Conservation (phyloP, 2,888 invertebrate genomes). For the Ametastegia equiseti region DNA sequence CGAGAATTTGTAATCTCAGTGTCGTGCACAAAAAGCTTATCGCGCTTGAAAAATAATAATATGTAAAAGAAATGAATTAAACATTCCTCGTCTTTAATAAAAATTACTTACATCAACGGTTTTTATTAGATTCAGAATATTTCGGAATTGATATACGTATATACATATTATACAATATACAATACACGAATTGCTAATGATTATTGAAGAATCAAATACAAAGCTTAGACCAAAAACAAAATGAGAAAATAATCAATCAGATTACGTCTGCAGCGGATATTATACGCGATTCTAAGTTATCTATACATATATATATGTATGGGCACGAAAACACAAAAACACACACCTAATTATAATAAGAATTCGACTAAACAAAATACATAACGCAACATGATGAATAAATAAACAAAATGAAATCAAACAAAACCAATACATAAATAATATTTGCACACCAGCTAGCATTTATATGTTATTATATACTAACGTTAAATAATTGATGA, state of each 20-base stretch:
- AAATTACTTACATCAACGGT: background rate
- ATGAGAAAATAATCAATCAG: too few relatives aligned
- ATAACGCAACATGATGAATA: slow-evolving; percentile 26
- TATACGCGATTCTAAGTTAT: too few relatives aligned
- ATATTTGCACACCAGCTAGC: slow-evolving; percentile 56
- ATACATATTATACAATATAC: too few relatives aligned
- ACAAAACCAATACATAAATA: slow-evolving; percentile 44
- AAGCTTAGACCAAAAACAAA: too few relatives aligned
- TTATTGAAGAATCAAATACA: too few relatives aligned
- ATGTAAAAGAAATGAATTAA: background rate
- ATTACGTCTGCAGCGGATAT: too few relatives aligned
- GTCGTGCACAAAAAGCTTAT: slow-evolving; percentile 38
- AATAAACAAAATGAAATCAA: slow-evolving; percentile 11
- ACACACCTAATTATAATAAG: background rate
- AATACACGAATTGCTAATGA: too few relatives aligned
- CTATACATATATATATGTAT: too few relatives aligned
- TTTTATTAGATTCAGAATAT: slow-evolving; percentile 37
- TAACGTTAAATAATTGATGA: background rate
- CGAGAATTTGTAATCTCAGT: slow-evolving; percentile 7
- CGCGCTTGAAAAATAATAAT: slow-evolving; percentile 22
- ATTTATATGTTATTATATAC: slow-evolving; percentile 54
- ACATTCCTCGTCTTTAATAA: too few relatives aligned
- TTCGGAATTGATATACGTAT: background rate
- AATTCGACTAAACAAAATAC: slow-evolving; percentile 27
- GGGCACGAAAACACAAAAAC: too few relatives aligned